These are phyloP conservation scores for Unio pictorum DNA, from an alignment of 2,888 invertebrate species.

Conservation along the genomic window DNA sequence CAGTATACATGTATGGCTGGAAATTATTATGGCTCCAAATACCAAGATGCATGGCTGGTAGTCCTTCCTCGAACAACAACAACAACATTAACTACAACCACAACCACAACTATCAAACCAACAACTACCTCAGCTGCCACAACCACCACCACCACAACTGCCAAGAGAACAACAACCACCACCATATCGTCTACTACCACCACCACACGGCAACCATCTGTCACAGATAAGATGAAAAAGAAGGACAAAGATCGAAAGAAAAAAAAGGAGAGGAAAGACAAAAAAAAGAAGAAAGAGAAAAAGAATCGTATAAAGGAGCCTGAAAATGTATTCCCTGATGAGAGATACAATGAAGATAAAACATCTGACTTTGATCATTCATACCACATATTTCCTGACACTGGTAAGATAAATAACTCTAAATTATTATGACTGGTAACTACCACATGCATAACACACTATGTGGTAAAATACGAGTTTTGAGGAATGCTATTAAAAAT, in stretches of 20 bases:
- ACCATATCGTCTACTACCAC: slow-evolving; percentile 11
- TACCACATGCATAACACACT: too few relatives aligned
- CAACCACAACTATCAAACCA: slow-evolving; percentile 41
- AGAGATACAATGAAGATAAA: too few relatives aligned
- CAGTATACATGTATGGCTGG: slow-evolving; percentile 58
- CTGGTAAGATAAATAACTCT: too few relatives aligned
- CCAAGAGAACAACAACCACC: slow-evolving; percentile 24
- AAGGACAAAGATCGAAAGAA: slow-evolving; percentile 28
- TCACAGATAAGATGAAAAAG: slow-evolving; percentile 18
- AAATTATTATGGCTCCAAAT: slow-evolving; percentile 52
- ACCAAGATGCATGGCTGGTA: slow-evolving; percentile 49
- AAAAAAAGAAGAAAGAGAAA: slow-evolving; percentile 24
- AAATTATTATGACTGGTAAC: too few relatives aligned
- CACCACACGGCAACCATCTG: slow-evolving; percentile 7
- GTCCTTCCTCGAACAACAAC: slow-evolving; percentile 40
- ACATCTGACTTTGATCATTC: too few relatives aligned
- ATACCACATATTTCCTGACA: too few relatives aligned
- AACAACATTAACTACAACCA: slow-evolving; percentile 36
- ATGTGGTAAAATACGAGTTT: too few relatives aligned
- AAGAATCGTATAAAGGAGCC: slow-evolving; percentile 10
- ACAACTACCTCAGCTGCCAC: slow-evolving; percentile 40
- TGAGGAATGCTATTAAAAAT: too few relatives aligned
- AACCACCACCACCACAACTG: slow-evolving; percentile 36
- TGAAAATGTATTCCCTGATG: neutral
- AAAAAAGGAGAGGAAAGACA: slow-evolving; percentile 33